Evolutionary conservation across 2,113 vertebrate species (phyloP), one percentile per base, ranked within the genome.

Genomic region (Syngnathus typhle): DNA sequence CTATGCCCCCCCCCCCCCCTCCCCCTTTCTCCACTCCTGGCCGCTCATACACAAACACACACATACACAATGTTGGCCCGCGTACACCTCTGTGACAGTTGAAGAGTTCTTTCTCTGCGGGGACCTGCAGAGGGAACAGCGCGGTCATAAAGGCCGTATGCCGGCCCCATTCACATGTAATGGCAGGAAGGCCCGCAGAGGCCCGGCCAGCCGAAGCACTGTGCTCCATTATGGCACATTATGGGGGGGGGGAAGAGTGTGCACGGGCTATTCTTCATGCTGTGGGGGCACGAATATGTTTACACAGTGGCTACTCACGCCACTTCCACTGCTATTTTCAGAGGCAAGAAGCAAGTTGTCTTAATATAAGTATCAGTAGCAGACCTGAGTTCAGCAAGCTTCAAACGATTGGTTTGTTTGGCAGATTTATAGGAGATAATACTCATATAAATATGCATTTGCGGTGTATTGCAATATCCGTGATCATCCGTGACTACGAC

Each of bases 91-190:
- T 79, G 72, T 77, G 81, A 80, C 80, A 84, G 72, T 61, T 78
- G 65, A 82, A 84, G 80, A 75, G 70, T 64, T 76, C 75, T 65
- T 63, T 66, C 70, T 64, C 85, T 83, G 82, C 59, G 60, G 87
- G 87, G 82, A 87, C 76, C 71, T 72, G 77, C 72, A 72, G 81
- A 79, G 78, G 64, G 82, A 86, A 80, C 84, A 82, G 84, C 76
- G 37, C 65, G 56, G 70, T 72, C 77, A 80, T 87, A 88, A 88
- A 88, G 78, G 81, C 85, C 85, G 86, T 88, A 88, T 87, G 87
- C 80, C 76, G 78, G 70, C 74, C 84, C 84, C 79, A 85, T 88
- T 88, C 88, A 84, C 64, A 86, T 76, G 74, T 84, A 85, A 88
- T 84, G 73, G 84, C 75, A 79, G 82, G 58, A 73, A 81, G 72